These are phyloP conservation scores for Cantharis nigra DNA, from an alignment of 2,888 invertebrate species.

Conservation along the genomic window DNA sequence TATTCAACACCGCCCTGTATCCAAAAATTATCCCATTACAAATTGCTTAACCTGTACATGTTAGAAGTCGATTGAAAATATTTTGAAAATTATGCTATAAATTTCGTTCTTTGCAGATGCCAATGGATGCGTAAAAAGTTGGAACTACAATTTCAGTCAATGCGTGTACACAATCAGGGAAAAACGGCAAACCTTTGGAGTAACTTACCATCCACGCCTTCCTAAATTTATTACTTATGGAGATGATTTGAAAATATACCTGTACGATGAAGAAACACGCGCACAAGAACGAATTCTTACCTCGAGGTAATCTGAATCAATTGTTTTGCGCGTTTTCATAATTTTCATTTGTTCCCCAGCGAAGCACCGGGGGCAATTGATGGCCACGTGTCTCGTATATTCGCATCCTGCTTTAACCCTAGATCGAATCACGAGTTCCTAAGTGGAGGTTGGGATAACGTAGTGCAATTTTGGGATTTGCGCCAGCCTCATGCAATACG, in stretches of 20 bases:
- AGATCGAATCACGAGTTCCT: conserved; percentile 67
- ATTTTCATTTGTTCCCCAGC: not conserved
- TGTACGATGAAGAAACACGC: conserved; percentile 72
- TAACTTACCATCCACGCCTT: conserved; percentile 65
- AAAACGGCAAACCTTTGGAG: conserved; percentile 66
- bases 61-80: conserved; percentile 50
- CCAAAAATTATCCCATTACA: conserved; percentile 63
- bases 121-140: conserved; percentile 70
- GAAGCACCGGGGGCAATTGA: conserved; percentile 50
- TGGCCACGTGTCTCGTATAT: conserved; percentile 68
- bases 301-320: conserved; percentile 58
- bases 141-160: conserved; percentile 68
- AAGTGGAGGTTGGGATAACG: conserved; percentile 71
- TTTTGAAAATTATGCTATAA: not conserved
- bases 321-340: not conserved
- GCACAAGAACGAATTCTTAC: conserved; percentile 66
- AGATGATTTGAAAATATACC: conserved; percentile 65
- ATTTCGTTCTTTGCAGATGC: conserved; percentile 58
- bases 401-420: conserved; percentile 68
- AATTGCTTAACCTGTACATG: conserved; percentile 64
- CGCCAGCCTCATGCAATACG: conserved; percentile 65
- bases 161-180: conserved; percentile 70
- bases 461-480: conserved; percentile 71
- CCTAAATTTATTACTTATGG: conserved; percentile 66
- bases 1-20: conserved; percentile 65